Evolutionary conservation across 2,888 invertebrate species (phyloP), one percentile per base, ranked within the genome.

Genomic region (Amblyjoppa fuscipennis): DNA sequence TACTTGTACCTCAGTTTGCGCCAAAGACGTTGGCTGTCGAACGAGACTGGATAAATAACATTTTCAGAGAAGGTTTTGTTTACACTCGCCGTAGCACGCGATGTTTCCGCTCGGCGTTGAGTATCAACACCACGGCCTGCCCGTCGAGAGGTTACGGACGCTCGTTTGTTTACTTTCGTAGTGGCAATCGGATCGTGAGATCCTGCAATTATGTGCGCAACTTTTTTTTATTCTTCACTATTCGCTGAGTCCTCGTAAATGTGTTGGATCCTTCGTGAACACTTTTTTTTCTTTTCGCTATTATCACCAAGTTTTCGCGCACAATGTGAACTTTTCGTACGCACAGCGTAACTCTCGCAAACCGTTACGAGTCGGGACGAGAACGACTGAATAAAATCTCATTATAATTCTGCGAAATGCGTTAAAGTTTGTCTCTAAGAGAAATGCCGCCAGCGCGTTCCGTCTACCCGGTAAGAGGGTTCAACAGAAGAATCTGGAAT

Each of bases 361-460:
- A 45, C 13, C 41, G 38, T 20, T 56, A 34, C 53, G n/a, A 74
- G 73, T 59, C 11, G 13, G 7, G 28, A 59, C 59, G 25, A 25
- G 38, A 11, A 41, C 59, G 20, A n/a, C 53, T 59, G 56, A 74
- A 59, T 74, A 59, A 59, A 74, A 74, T 59, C 38, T 56, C 73
- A 74, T 74, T 74, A 28, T 41, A 38, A 34, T 34, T 31, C 38
- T n/a, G 16, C n/a, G 38, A 38, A 31, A 64, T 64, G 64, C n/a
- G 31, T 34, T 31, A 31, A 38, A 64, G 64, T 64, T 64, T 38
- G 34, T 31, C 31, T 59, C 59, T 13, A 11, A 11, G 13, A 59
- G 59, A 13, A 59, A 59, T 56, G 56, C 56, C 20, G 56, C 2
- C 56, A 56, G 25, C 56, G 3, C 20, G 3, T 56, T 9, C 31